A percentile compares a stretch with the other conserved stretches of the same genome.
Conservation (phyloP, 2,888 invertebrate species). For the Microplitis manilae region DNA sequence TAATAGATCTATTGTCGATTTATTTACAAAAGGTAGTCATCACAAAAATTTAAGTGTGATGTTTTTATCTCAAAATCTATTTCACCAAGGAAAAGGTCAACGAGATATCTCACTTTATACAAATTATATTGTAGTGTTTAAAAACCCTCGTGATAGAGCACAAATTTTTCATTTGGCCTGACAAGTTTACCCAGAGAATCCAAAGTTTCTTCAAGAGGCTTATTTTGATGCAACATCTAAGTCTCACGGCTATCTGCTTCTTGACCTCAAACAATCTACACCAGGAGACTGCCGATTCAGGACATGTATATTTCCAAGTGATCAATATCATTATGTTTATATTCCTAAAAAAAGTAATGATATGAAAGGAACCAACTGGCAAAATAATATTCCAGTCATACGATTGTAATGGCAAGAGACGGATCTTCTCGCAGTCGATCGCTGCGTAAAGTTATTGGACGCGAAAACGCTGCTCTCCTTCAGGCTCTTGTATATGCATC, state of each 20-base stretch:
- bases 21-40: constrained; percentile 31
- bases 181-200: constrained; percentile 44
- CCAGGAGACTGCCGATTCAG: constrained; percentile 18
- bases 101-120: constrained; percentile 44
- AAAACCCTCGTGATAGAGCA: constrained; percentile 45
- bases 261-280: not conserved
- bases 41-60: constrained; percentile 45
- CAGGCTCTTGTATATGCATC: not conserved
- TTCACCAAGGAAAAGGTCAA: constrained; percentile 32
- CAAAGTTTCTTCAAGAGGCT: constrained; percentile 46
- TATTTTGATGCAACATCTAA: constrained; percentile 44
- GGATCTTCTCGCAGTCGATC: not conserved
- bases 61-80: constrained; percentile 32
- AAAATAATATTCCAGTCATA: not conserved
- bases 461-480: not conserved
- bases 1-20: constrained; percentile 20
- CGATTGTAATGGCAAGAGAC: not conserved
- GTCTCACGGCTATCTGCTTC: not conserved
- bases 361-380: not conserved
- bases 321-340: constrained; percentile 4
- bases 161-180: constrained; percentile 42
- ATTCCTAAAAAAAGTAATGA: not conserved
- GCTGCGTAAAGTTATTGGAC: not conserved
- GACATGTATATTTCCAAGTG: constrained; percentile 25
- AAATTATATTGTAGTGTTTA: constrained; percentile 44